Base-by-base conservation (phyloP, 2,888 invertebrate genomes). In the Idaea dimidiata region DNA sequence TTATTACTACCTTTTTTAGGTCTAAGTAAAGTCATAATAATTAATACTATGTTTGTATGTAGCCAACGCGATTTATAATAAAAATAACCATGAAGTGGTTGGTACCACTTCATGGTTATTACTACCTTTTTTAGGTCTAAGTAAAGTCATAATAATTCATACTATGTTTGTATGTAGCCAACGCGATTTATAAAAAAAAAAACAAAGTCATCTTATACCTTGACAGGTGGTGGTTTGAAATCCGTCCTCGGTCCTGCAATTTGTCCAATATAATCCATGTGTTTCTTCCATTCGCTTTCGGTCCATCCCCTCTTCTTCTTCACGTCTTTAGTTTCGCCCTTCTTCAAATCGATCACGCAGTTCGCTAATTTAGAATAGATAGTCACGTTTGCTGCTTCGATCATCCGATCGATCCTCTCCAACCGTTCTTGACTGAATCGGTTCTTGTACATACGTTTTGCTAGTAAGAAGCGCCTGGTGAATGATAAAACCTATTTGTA, bases 251-350 rank as follows among this genome's bases (percentile, higher is more conserved):
- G 88, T 6, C 62, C 78, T 4, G 91, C 80, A 2, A 93, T 87
- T 62, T 84, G 84, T 5, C 74, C 67, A 43, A 92, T 88, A 54
- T 91, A 87, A 10, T 91, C 91, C 89, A 89, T 89, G 62, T 91
- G 92, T 63, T 89, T 89, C 73, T 89, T 90, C 91, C 91, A 91
- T 3, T 91, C 91, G 17, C 81, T 82, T 63, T 88, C 85, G 0
- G 83, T 74, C 91, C 91, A 91, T 0, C 81, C 85, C 5, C 74
- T 76, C 68, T 83, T 89, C 75, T 86, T 89, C 70, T 82, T 89
- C 0, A 79, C 63, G 0, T 88, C 88, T 64, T 86, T 87, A 0
- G 72, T 68, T 8, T 88, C 87, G 16, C 72, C 70, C 64, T 83
- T 87, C 76, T 87, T 91, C 0, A 89, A 74, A 60, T 88, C 88